Base-by-base conservation (phyloP, 2,797 vertebrate species). In the Enteromius argenteus region DNA sequence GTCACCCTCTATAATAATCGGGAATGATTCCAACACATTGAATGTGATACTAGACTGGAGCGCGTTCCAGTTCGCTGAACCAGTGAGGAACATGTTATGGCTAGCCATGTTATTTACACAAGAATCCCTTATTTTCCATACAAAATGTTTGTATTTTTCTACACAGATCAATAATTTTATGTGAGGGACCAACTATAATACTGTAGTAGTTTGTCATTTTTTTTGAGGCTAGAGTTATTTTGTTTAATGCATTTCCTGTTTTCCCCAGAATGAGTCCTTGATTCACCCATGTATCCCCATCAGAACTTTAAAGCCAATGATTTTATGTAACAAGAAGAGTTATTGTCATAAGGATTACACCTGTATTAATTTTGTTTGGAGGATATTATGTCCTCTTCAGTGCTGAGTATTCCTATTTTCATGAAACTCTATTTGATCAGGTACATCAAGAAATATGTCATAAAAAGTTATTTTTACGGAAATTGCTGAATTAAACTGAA, bases 351-450 rank as follows among this genome's bases (percentile, higher is more conserved):
- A 30, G 82, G 80, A 87, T 89, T 85, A 80, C 58, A 6, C 62
- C 21, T 88, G 78, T 78, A 71, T 84, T 44, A 14, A 75, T 79
- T 74, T 66, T 85, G 68, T 69, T 72, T 46, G 75, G 77, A 83
- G 69, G 49, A 77, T 71, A 85, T 83, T 42, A 44, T 35, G n/a
- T 60, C 39, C 49, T 69, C 66, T 42, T 80, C 15, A 53, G 6
- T 80, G 35, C n/a, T 69, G 46, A 67, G 5, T 80, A 37, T 80
- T 80, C 19, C 21, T 17, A 68, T 80, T 49, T 79, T 79, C 58
- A 30, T n/a, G 21, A 15, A 46, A 27, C 6, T 30, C 8, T 46
- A 49, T 44, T 72, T 72, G 14, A 72, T 72, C 23, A 71, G 37
- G n/a, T 49, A 46, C 44, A 15, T 17, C 37, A 32, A 53, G 7